phyloP scores from a whole-genome alignment of 2,888 invertebrate species.

The Dysmachus trigonus region DNA sequence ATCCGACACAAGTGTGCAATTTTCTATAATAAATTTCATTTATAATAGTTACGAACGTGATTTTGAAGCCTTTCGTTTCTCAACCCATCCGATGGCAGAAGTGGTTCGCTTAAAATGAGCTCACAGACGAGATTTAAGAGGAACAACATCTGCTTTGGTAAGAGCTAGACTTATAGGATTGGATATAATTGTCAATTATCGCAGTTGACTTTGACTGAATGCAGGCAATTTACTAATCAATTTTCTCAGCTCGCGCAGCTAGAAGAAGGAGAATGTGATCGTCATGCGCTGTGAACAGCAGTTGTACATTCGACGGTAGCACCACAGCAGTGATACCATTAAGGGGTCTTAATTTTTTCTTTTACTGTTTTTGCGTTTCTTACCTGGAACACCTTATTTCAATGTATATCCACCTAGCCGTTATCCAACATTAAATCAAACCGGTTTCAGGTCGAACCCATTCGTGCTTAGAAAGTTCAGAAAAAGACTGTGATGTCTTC shows the following conservation, averaged over 20 bases:
- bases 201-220: not conserved
- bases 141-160: not conserved
- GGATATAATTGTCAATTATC: not conserved
- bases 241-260: not conserved
- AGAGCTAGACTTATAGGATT: not conserved
- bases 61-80: not conserved
- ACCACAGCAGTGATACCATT: not conserved
- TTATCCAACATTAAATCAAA: constrained; percentile 18
- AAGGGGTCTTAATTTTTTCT: not conserved
- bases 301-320: not conserved
- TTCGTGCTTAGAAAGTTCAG: not conserved
- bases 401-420: not conserved
- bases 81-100: not conserved
- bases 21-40: not conserved
- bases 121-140: not conserved
- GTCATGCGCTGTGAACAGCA: not conserved
- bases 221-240: not conserved
- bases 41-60: not conserved
- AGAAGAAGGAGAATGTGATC: not conserved
- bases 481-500: not conserved
- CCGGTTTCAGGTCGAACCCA: not conserved
- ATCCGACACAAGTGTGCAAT: not conserved
- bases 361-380: not conserved
- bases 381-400: not conserved
- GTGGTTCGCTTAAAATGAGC: not conserved